Evolutionary conservation across 2,888 invertebrate genomes (phyloP).

Genomic region (Coelogynopora nodosa): DNA sequence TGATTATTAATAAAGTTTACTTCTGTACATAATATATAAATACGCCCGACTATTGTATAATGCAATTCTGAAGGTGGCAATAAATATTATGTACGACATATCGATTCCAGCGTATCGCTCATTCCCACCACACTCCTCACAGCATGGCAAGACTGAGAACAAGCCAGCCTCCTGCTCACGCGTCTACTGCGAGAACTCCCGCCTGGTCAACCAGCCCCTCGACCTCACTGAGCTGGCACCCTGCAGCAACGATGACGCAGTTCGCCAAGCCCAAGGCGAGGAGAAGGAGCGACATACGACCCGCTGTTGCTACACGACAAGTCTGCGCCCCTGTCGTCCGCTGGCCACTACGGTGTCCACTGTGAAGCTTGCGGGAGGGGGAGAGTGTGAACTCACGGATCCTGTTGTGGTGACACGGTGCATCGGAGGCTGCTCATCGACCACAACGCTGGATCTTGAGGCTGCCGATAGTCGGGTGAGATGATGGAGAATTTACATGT

Average conservation of each 20-base stretch:
- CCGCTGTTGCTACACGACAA: slow-evolving; percentile 29
- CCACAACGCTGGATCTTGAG: background rate
- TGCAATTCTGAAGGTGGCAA: too few relatives aligned
- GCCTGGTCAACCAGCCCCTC: background rate
- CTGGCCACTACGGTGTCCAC: background rate
- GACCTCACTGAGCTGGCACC: background rate
- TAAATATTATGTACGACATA: background rate
- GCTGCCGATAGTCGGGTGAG: background rate
- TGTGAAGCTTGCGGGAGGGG: background rate
- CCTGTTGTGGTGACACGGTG: background rate
- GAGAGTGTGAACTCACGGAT: background rate
- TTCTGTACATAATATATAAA: too few relatives aligned
- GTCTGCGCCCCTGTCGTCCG: background rate
- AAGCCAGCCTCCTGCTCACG: background rate
- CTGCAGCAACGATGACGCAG: background rate
- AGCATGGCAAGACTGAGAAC: background rate
- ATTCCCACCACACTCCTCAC: background rate
- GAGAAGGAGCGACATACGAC: background rate
- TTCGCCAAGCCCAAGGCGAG: background rate
- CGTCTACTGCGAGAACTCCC: background rate
- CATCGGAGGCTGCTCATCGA: background rate
- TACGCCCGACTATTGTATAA: too few relatives aligned
- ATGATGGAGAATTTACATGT: too few relatives aligned
- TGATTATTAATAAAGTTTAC: too few relatives aligned
- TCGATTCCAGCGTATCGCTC: too few relatives aligned